These are phyloP conservation scores for Monopis laevigella DNA, from an alignment of 2,888 invertebrate species.

Conservation along the genomic window DNA sequence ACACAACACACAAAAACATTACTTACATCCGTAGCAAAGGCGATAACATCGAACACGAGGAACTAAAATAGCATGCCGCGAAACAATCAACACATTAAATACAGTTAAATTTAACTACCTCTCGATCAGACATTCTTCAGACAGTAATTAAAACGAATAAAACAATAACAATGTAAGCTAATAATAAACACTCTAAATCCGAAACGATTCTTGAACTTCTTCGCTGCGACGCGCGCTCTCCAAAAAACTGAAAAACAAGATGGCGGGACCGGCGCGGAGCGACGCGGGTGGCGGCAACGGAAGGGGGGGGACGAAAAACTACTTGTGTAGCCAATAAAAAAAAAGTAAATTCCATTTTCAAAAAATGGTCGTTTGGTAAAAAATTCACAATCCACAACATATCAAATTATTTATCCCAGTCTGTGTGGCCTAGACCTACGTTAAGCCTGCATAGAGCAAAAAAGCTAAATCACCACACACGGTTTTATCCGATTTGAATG, in stretches of 20 bases:
- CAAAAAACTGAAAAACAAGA: constrained; percentile 44
- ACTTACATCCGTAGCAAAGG: background rate
- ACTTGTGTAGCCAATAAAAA: background rate
- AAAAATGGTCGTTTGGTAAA: too few species aligned
- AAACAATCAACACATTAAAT: constrained; percentile 26
- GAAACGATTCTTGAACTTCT: background rate
- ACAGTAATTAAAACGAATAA: constrained; percentile 26
- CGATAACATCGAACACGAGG: constrained; percentile 33
- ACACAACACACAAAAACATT: constrained; percentile 24
- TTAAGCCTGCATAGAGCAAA: too few species aligned
- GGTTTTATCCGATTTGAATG: too few species aligned
- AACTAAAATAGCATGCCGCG: constrained; percentile 24
- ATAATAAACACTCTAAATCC: constrained; percentile 28
- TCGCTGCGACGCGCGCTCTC: constrained; percentile 22
- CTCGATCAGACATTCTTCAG: constrained; percentile 56
- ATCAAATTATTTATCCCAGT: too few species aligned
- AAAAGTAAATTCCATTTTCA: too few species aligned
- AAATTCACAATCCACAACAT: too few species aligned
- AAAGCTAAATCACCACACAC: too few species aligned
- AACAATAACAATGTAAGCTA: constrained; percentile 41
- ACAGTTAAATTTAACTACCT: constrained; percentile 49
- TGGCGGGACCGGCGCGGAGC: constrained; percentile 23
- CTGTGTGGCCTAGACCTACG: too few species aligned
- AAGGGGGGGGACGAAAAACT: too few species aligned
- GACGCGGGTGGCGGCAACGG: too few species aligned